Percentiles rank a stretch among this genome's conserved stretches.
Conservation (phyloP, 2,888 invertebrate species). For the Trissolcus japonicus region DNA sequence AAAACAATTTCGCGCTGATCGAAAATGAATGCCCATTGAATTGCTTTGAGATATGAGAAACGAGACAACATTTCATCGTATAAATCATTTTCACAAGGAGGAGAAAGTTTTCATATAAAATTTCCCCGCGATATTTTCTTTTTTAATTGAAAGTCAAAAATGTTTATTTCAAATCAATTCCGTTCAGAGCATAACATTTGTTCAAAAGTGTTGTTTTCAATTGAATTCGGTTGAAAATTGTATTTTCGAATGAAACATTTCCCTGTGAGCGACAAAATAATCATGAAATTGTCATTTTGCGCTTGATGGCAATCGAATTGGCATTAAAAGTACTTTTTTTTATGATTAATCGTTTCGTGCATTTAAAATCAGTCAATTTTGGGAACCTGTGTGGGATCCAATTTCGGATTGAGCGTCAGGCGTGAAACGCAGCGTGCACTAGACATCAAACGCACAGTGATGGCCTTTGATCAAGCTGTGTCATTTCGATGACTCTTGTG, state of each 20-base stretch:
- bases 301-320: neutral
- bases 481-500: constrained; percentile 75
- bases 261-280: neutral
- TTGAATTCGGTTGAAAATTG: too few relatives aligned
- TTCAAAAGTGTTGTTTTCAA: too few relatives aligned
- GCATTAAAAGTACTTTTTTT: constrained; percentile 5
- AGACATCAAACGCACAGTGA: constrained; percentile 73
- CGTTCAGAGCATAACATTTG: too few relatives aligned
- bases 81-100: too few relatives aligned
- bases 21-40: constrained; percentile 70
- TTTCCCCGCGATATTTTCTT: too few relatives aligned
- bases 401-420: constrained; percentile 51
- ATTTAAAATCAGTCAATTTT: constrained; percentile 43
- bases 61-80: neutral
- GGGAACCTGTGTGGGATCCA: constrained; percentile 20
- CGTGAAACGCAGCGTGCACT: constrained; percentile 71
- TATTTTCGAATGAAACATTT: neutral
- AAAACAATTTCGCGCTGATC: constrained; percentile 69
- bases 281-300: neutral
- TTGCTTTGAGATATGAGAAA: constrained; percentile 50
- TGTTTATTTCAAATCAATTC: too few relatives aligned
- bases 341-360: constrained; percentile 11
- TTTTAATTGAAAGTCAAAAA: too few relatives aligned
- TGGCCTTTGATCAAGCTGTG: constrained; percentile 74
- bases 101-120: too few relatives aligned